Percentiles rank a stretch among this genome's conserved stretches.
These are phyloP conservation scores for Cebus imitator DNA, from an alignment of 2,113 vertebrate genomes.

Conservation along the genomic window DNA sequence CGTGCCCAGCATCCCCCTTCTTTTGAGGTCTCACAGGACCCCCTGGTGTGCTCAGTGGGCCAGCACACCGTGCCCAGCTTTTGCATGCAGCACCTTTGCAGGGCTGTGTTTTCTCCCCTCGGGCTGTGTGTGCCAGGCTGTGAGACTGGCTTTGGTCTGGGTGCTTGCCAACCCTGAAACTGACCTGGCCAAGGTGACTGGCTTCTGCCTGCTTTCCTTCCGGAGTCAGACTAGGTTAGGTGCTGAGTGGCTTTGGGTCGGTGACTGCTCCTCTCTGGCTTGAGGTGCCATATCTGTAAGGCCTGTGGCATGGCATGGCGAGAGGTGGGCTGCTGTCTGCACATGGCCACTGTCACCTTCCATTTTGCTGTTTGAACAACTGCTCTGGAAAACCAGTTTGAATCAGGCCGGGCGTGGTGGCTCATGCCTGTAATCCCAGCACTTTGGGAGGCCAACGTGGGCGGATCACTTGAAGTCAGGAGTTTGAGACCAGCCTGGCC, in stretches of 20 bases:
- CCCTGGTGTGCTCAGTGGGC: background rate
- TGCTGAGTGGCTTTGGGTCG: background rate
- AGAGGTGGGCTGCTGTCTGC: no score
- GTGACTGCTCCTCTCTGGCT: background rate
- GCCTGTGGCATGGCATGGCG: fast-evolving
- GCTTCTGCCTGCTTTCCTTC: background rate
- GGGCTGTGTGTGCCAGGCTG: no score
- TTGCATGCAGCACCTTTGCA: background rate
- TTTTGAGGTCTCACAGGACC: background rate
- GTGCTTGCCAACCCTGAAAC: background rate
- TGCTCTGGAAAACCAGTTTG: background rate
- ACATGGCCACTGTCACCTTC: no score
- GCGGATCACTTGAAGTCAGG: no score
- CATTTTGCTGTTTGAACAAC: no score
- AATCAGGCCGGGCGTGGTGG: fast-evolving
- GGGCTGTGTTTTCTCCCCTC: background rate
- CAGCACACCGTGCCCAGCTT: background rate
- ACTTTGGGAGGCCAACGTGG: no score
- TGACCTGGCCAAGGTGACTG: background rate
- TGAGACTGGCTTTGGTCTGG: background rate
- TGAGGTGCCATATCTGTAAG: background rate
- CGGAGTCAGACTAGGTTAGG: background rate
- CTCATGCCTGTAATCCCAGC: no score
- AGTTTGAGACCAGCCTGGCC: no score
- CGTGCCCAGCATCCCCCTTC: fast-evolving